Evolutionary conservation across 2,888 invertebrate species (phyloP).

Genomic region (Agelastica alni): DNA sequence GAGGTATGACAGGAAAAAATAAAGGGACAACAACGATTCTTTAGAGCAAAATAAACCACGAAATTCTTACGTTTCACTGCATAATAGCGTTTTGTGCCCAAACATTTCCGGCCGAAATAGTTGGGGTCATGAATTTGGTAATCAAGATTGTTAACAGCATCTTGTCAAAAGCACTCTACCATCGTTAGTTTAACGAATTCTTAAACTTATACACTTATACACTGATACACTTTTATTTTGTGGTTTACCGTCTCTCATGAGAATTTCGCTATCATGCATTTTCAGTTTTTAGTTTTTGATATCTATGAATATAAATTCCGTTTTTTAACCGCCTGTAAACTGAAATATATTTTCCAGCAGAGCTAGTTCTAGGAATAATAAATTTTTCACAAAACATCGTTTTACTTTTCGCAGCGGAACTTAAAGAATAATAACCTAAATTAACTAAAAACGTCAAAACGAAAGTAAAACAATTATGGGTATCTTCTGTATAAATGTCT

Average conservation of each 20-base stretch:
- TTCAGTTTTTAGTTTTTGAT: constrained; percentile 24
- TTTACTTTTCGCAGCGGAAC: constrained; percentile 67
- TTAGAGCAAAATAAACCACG: constrained; percentile 4
- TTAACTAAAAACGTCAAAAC: constrained; percentile 78
- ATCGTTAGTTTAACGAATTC: neutral
- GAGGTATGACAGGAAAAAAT: neutral
- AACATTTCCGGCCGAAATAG: constrained; percentile 5
- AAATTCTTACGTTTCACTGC: neutral
- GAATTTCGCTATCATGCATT: too few species aligned
- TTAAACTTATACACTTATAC: too few species aligned
- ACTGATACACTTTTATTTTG: too few species aligned
- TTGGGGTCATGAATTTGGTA: constrained; percentile 9
- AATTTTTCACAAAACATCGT: constrained; percentile 79
- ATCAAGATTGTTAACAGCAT: too few species aligned
- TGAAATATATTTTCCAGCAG: constrained; percentile 83
- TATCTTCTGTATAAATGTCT: constrained; percentile 72
- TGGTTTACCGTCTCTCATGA: too few species aligned
- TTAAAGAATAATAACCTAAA: constrained; percentile 72
- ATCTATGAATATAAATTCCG: constrained; percentile 60
- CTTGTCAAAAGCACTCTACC: constrained; percentile 2
- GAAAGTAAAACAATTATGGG: constrained; percentile 86
- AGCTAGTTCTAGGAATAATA: constrained; percentile 79
- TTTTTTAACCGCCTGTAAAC: constrained; percentile 72
- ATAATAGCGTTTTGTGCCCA: neutral
- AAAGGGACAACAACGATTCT: neutral